A percentile compares a stretch with the other conserved stretches of the same genome.
These are phyloP conservation scores for Phasianus colchicus DNA, from an alignment of 2,113 vertebrate species.

Conservation along the genomic window DNA sequence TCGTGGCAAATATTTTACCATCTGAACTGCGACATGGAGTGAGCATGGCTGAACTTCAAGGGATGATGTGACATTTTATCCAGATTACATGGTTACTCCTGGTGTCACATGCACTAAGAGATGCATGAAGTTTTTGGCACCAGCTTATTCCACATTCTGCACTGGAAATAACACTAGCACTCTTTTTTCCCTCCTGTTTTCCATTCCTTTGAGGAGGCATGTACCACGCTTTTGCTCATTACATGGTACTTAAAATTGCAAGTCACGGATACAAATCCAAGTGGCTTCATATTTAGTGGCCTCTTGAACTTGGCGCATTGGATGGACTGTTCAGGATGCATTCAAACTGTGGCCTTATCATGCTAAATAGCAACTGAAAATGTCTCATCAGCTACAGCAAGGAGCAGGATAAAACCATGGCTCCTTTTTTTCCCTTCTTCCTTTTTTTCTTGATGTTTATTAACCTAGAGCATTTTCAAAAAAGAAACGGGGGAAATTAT, in stretches of 20 bases:
- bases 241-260: not conserved
- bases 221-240: not conserved
- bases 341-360: not conserved
- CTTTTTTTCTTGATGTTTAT: not conserved
- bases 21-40: not conserved
- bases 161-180: not conserved
- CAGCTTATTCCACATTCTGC: constrained; percentile 13
- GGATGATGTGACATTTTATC: not conserved
- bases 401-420: not conserved
- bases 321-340: not conserved
- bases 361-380: not conserved
- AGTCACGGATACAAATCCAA: not conserved
- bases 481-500: not conserved
- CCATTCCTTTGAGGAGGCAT: not conserved
- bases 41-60: not conserved
- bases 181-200: constrained; percentile 1
- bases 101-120: not conserved
- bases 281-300: not conserved
- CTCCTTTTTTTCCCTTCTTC: not conserved
- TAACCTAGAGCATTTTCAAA: not conserved
- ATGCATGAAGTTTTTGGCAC: constrained; percentile 5
- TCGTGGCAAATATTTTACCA: not conserved
- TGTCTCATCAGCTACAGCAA: not conserved
- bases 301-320: not conserved
- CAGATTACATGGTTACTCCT: constrained; percentile 5